Conservation (phyloP, 2,113 vertebrate species). For the Jacana jacana region DNA sequence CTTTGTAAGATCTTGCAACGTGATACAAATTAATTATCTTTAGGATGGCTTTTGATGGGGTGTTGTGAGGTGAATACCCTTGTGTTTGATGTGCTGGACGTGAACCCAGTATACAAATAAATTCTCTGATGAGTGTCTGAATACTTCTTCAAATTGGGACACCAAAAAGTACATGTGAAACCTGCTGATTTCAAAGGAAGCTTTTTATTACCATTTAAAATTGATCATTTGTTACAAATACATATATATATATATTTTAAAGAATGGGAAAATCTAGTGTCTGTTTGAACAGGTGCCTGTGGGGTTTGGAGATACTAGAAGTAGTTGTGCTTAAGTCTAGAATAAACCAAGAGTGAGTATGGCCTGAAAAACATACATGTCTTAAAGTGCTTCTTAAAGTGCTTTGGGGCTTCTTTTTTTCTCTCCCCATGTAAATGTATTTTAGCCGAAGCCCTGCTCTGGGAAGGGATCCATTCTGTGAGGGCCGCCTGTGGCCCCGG, state of each 20-base stretch:
- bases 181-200: background rate
- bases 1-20: background rate
- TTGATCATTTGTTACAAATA: background rate
- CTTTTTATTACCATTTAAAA: background rate
- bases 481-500: background rate
- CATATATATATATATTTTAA: background rate
- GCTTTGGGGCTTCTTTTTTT: background rate
- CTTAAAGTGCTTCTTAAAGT: too few species aligned
- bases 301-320: background rate
- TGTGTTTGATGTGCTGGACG: fast-evolving
- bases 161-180: background rate
- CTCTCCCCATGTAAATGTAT: background rate
- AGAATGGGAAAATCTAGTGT: background rate
- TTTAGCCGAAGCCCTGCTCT: too few species aligned
- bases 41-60: background rate
- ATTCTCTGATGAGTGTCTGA: background rate
- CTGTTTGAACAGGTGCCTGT: background rate
- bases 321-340: background rate
- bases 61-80: background rate
- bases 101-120: background rate
- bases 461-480: background rate
- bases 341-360: background rate
- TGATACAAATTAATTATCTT: background rate
- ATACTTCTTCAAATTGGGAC: background rate
- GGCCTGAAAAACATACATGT: background rate